phyloP scores from a whole-genome alignment of 2,888 invertebrate species.

The Iselma pallidipennis region DNA sequence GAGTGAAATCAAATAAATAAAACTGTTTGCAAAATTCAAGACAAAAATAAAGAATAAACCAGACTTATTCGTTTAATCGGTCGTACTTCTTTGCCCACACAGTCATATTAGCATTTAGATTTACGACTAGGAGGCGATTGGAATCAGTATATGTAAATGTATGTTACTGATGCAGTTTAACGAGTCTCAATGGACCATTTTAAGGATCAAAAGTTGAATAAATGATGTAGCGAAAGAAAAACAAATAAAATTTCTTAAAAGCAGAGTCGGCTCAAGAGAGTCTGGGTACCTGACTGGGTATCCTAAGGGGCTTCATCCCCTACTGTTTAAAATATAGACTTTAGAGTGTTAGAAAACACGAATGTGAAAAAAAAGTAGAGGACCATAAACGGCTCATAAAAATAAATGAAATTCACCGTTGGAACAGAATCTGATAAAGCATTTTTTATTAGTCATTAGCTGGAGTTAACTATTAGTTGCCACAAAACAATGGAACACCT shows the following conservation, averaged over 20 bases:
- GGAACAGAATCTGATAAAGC: not conserved
- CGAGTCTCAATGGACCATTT: constrained; percentile 21
- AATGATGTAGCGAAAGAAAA: too few species aligned
- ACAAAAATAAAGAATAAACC: constrained; percentile 32
- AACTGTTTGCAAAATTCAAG: constrained; percentile 18
- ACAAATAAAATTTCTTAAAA: too few species aligned
- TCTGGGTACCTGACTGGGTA: too few species aligned
- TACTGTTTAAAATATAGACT: not conserved
- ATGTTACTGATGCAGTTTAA: constrained; percentile 41
- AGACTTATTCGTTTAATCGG: constrained; percentile 35
- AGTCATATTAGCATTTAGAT: constrained; percentile 42
- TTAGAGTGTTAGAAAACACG: not conserved
- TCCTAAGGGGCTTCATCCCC: too few species aligned
- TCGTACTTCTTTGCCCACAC: constrained; percentile 38
- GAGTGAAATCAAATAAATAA: constrained; percentile 16
- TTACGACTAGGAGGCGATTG: constrained; percentile 39
- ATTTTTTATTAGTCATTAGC: constrained; percentile 1
- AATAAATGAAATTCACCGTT: not conserved
- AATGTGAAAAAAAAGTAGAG: not conserved
- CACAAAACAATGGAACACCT: constrained; percentile 1
- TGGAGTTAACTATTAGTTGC: not conserved
- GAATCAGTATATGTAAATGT: constrained; percentile 40
- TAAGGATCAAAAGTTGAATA: not conserved
- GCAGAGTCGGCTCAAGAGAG: too few species aligned
- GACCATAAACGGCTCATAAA: not conserved